Conservation (phyloP, 1,140 invertebrate genomes). For the Neodiprion fabricii region DNA sequence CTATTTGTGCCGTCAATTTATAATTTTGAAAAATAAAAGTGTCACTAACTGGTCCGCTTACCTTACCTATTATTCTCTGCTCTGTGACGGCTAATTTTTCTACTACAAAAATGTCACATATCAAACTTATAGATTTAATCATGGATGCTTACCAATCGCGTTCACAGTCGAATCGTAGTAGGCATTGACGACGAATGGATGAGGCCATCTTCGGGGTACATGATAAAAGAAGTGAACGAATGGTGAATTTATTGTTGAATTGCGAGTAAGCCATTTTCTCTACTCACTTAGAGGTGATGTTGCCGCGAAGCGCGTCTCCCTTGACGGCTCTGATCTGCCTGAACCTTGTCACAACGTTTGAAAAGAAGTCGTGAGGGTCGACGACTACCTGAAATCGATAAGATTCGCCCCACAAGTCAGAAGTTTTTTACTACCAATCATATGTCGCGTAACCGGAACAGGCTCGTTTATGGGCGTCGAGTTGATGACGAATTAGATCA, state of each 20-base stretch:
- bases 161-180: slow-evolving; percentile 71
- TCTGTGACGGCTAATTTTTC: too few species aligned
- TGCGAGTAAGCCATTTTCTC: slow-evolving; percentile 20
- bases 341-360: slow-evolving; percentile 61
- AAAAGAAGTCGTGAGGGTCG: slow-evolving; percentile 66
- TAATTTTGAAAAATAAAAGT: too few species aligned
- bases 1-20: too few species aligned
- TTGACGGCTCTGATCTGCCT: slow-evolving; percentile 50
- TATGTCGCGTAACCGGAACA: too few species aligned
- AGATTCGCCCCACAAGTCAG: background rate
- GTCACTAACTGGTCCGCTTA: too few species aligned
- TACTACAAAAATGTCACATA: too few species aligned
- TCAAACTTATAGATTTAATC: too few species aligned
- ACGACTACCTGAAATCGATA: slow-evolving; percentile 54
- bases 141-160: slow-evolving; percentile 62
- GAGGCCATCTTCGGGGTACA: slow-evolving; percentile 50
- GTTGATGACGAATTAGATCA: too few species aligned
- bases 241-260: slow-evolving; percentile 21
- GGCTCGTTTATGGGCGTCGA: too few species aligned
- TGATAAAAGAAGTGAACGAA: slow-evolving; percentile 24
- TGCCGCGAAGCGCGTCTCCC: slow-evolving; percentile 38
- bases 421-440: too few species aligned
- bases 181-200: slow-evolving; percentile 63
- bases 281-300: slow-evolving; percentile 43
- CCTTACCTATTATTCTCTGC: too few species aligned